phyloP scores from a whole-genome alignment of 2,888 invertebrate genomes.

The Syrista parreyssii region DNA sequence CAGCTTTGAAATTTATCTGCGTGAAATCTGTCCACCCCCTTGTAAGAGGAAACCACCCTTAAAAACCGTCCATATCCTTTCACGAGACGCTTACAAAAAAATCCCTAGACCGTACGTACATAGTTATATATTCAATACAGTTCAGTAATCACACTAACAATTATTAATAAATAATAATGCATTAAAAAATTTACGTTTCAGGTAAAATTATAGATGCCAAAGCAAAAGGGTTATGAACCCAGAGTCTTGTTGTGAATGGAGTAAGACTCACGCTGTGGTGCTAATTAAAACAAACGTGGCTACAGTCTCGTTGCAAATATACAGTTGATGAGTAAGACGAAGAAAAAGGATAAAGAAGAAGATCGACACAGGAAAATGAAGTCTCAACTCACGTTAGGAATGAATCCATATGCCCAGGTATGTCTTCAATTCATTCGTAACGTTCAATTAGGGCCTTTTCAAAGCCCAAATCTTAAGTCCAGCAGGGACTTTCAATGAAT shows the following conservation, averaged over 20 bases:
- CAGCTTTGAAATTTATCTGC: constrained; percentile 61
- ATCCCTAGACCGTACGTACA: constrained; percentile 4
- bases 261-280: constrained; percentile 49
- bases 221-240: constrained; percentile 29
- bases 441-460: not conserved
- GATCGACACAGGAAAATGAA: not conserved
- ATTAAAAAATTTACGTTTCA: constrained; percentile 48
- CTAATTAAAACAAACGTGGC: constrained; percentile 62
- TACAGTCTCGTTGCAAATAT: constrained; percentile 50
- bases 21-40: constrained; percentile 51
- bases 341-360: not conserved
- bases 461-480: constrained; percentile 4
- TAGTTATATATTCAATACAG: not conserved
- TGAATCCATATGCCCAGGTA: no score
- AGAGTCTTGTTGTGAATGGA: constrained; percentile 45
- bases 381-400: not conserved
- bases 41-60: not conserved
- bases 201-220: constrained; percentile 44
- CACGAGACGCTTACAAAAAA: constrained; percentile 7
- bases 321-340: constrained; percentile 16
- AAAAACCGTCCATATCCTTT: no score
- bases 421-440: no score
- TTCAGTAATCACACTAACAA: constrained; percentile 3
- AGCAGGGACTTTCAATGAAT: constrained; percentile 19
- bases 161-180: constrained; percentile 51